Conservation (phyloP, 1,140 invertebrate genomes). For the Drosophila rufa region DNA sequence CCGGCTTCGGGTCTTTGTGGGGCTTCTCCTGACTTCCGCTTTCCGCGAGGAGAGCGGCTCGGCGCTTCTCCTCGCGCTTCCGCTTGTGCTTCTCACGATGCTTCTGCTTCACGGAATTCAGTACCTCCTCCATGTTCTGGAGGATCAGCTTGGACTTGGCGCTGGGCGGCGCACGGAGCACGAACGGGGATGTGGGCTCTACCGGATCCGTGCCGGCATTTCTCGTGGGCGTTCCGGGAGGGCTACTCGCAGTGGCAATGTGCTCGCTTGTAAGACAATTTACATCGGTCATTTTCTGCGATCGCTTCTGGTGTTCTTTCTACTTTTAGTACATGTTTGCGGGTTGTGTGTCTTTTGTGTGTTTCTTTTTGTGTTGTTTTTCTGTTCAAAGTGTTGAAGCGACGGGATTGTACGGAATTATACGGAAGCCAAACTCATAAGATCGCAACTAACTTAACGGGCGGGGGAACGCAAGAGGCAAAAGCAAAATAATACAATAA, state of each 20-base stretch:
- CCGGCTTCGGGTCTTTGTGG: constrained; percentile 19
- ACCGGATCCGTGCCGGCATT: constrained; percentile 46
- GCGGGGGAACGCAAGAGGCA: constrained; percentile 23
- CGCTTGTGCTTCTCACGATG: constrained; percentile 81
- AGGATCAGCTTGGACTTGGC: constrained; percentile 80
- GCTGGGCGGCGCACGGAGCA: constrained; percentile 76
- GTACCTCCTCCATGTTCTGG: constrained; percentile 83
- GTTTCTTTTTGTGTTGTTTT: constrained; percentile 29
- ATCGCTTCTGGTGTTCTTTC: constrained; percentile 32
- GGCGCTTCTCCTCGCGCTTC: constrained; percentile 77
- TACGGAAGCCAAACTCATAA: constrained; percentile 76
- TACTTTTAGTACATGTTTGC: constrained; percentile 54
- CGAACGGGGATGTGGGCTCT: constrained; percentile 68
- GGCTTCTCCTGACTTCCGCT: constrained; percentile 27
- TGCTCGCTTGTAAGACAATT: constrained; percentile 81
- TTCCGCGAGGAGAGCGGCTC: constrained; percentile 63
- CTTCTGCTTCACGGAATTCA: constrained; percentile 81
- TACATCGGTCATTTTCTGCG: constrained; percentile 77
- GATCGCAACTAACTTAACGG: constrained; percentile 60
- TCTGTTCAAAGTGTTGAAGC: constrained; percentile 44
- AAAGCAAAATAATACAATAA: constrained; percentile 50
- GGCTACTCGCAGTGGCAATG: constrained; percentile 46
- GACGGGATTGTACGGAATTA: constrained; percentile 28
- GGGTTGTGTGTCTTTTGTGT: constrained; percentile 56
- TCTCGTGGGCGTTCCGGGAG: constrained; percentile 57